Conservation (phyloP, 2,113 vertebrate genomes). For the Corythaixoides concolor region DNA sequence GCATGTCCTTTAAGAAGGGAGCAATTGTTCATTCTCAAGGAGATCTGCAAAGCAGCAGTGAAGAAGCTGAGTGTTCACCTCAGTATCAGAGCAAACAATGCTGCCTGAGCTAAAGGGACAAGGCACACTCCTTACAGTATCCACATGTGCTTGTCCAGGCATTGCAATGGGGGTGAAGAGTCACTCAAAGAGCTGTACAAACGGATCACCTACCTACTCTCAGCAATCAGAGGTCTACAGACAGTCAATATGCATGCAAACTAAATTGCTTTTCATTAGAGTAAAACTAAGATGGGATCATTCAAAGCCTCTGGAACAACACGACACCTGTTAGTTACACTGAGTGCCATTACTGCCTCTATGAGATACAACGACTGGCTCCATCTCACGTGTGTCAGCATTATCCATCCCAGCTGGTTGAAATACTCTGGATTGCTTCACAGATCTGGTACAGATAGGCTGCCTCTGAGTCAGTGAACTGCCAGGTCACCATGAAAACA, state of each 20-base stretch:
- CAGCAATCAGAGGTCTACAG: neutral
- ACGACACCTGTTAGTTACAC: constrained; percentile 13
- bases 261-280: neutral
- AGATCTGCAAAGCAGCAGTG: neutral
- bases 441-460: constrained; percentile 41
- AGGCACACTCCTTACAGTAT: fast-evolving
- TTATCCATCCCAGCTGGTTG: constrained; percentile 55
- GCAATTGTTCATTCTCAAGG: neutral
- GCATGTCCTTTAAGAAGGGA: neutral
- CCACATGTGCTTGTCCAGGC: neutral
- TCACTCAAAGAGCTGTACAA: neutral
- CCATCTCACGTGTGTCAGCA: neutral
- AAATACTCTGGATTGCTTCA: constrained; percentile 58
- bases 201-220: neutral
- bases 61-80: neutral
- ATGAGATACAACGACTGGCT: neutral
- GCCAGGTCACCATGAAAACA: constrained; percentile 33
- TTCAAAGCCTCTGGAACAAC: neutral
- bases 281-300: neutral
- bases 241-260: neutral
- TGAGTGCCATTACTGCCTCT: neutral
- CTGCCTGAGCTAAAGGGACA: neutral
- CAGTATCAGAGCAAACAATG: neutral
- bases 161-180: neutral
- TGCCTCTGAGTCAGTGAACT: constrained; percentile 40